phyloP scores from a whole-genome alignment of 2,797 vertebrate species.

The Pristis pectinata region DNA sequence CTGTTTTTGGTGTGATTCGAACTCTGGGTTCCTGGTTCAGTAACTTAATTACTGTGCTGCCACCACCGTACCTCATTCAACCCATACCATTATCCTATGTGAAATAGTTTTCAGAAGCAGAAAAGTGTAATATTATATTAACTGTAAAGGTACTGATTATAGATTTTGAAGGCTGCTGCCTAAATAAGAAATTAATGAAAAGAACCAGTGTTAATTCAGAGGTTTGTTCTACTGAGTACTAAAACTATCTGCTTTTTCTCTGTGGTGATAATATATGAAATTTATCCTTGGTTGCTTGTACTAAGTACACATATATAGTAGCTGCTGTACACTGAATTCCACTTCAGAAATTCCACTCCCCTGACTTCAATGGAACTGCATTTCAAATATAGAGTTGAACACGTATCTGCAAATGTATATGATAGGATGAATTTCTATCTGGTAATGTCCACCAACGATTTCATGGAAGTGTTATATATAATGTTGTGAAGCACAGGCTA shows the following conservation, averaged over 20 bases:
- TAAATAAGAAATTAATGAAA: conserved; percentile 20
- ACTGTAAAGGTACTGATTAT: neutral
- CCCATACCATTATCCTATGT: neutral
- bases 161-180: neutral
- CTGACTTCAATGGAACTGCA: too few species aligned
- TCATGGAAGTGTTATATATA: neutral
- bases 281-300: too few species aligned
- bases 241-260: neutral
- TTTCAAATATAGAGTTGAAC: too few species aligned
- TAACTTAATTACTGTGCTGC: too few species aligned
- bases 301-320: too few species aligned
- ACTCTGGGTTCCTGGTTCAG: too few species aligned
- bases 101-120: neutral
- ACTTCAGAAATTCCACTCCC: too few species aligned
- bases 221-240: neutral
- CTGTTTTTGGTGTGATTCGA: too few species aligned
- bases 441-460: neutral
- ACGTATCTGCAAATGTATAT: too few species aligned
- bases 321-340: too few species aligned
- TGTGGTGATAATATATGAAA: neutral
- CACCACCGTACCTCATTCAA: neutral
- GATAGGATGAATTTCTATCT: neutral
- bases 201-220: neutral
- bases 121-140: neutral
- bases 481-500: neutral